phyloP scores from a whole-genome alignment of 2,797 vertebrate genomes.

The Ctenosaura bakeri region DNA sequence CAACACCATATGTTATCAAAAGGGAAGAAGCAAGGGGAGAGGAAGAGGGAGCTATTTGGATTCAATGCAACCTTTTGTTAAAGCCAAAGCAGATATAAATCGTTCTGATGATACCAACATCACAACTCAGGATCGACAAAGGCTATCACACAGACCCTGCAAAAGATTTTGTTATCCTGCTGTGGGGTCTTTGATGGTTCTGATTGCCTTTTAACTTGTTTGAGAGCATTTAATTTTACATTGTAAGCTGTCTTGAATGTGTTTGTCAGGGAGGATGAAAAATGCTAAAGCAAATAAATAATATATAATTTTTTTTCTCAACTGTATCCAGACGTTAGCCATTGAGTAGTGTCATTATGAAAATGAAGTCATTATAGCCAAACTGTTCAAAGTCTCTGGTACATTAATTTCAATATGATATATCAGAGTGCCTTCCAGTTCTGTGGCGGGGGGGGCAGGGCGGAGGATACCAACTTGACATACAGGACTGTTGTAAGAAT shows the following conservation, averaged over 20 bases:
- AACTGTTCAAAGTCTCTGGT: background rate
- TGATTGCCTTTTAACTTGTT: background rate
- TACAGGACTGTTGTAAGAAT: background rate
- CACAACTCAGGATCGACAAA: conserved; percentile 17
- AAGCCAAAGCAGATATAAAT: background rate
- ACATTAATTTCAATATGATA: conserved; percentile 14
- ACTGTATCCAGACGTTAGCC: background rate
- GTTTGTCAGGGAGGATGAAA: background rate
- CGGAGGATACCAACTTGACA: background rate
- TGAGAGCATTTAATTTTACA: background rate
- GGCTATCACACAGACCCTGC: background rate
- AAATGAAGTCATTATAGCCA: background rate
- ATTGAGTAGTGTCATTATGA: background rate
- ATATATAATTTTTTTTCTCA: background rate
- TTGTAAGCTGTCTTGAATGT: background rate
- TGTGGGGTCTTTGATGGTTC: background rate
- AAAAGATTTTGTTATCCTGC: background rate
- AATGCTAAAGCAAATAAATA: background rate
- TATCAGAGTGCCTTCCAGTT: background rate
- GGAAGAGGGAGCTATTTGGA: conserved; percentile 18
- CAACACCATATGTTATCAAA: conserved; percentile 31
- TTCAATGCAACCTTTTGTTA: conserved; percentile 19
- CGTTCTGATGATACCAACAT: background rate
- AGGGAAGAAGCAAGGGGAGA: background rate
- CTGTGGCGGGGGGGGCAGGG: background rate